Base-by-base conservation (phyloP, 2,797 vertebrate genomes). In the Paramormyrops hopkinsi region DNA sequence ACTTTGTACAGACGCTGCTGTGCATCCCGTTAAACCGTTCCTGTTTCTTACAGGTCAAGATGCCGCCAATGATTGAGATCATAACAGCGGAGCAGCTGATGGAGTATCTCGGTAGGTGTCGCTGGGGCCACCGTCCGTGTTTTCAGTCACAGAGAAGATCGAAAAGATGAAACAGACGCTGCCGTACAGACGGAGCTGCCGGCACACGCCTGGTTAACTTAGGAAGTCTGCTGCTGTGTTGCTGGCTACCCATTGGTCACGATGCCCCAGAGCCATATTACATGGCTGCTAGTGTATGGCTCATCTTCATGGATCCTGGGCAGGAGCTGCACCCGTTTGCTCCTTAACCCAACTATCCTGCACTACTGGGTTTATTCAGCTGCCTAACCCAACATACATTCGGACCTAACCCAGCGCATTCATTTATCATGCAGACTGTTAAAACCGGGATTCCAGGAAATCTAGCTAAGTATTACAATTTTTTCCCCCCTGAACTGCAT, bases 41-140 rank as follows among this genome's bases (percentile, higher is more conserved):
- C 89, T 41, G 89, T 11, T 37, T 96, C 92, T 94, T 95, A 90
- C 96, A 99, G 99, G 97, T 99, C 91, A 99, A 99, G 94, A 96
- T 99, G 93, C 99, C 99, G 48, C 97, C 98, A 0, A 99, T 99
- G 98, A 99, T 99, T 97, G 98, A 99, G 95, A 99, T 99, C 90
- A 99, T 99, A 94, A 99, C 98, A 0, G 98, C 97, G 51, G 98
- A 99, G 93, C 99, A 99, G 90, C 96, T 99, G 92, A 99, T 99
- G 99, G 99, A 99, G 92, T 99, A 99, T 95, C 96, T 99, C 87
- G 99, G 99, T 99, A 93, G 96, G 97, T 96, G 91, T 91, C 50
- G 17, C 9, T n/a, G 56, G 56, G 37, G 59, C 46, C 41, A 2
- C 22, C 25, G n/a, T 89, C 44, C 29, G 4, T 33, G 29, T 6